phyloP scores from a whole-genome alignment of 2,888 invertebrate genomes.

The Drosophila colorata region DNA sequence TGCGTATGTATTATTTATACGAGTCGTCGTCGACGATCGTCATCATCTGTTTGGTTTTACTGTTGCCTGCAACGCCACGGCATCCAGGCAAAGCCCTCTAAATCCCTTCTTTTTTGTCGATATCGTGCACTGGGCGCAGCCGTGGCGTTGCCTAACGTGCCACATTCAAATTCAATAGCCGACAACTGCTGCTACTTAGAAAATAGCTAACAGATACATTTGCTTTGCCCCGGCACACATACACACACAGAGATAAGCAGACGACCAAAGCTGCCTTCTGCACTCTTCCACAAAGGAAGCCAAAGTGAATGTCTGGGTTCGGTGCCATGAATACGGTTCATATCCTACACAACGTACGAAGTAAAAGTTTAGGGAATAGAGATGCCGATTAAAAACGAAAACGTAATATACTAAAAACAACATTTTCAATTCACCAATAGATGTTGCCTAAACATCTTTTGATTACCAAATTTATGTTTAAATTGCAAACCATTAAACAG shows the following conservation, averaged over 20 bases:
- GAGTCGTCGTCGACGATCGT: slow-evolving; percentile 23
- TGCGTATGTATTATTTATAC: slow-evolving; percentile 48
- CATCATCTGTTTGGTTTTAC: slow-evolving; percentile 29
- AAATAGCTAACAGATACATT: slow-evolving; percentile 54
- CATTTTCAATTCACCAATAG: too few relatives aligned
- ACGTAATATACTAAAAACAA: too few relatives aligned
- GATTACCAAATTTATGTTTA: too few relatives aligned
- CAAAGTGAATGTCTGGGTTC: slow-evolving; percentile 18
- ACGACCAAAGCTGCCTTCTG: not conserved
- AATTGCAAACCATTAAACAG: too few relatives aligned
- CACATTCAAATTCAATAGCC: slow-evolving; percentile 68
- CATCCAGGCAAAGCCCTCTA: slow-evolving; percentile 26
- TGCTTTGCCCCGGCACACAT: slow-evolving; percentile 13
- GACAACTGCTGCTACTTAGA: slow-evolving; percentile 48
- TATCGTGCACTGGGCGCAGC: slow-evolving; percentile 26
- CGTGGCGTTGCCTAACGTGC: slow-evolving; percentile 25
- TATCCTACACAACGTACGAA: not conserved
- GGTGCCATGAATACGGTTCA: not conserved
- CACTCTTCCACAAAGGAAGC: not conserved
- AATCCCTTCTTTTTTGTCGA: slow-evolving; percentile 20
- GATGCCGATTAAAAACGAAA: too few relatives aligned
- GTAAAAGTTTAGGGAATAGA: not conserved
- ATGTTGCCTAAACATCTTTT: too few relatives aligned
- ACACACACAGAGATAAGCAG: slow-evolving; percentile 29
- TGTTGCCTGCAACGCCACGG: slow-evolving; percentile 9